Base-by-base conservation (phyloP, 2,797 vertebrate genomes). In the Nannoperca obscura region DNA sequence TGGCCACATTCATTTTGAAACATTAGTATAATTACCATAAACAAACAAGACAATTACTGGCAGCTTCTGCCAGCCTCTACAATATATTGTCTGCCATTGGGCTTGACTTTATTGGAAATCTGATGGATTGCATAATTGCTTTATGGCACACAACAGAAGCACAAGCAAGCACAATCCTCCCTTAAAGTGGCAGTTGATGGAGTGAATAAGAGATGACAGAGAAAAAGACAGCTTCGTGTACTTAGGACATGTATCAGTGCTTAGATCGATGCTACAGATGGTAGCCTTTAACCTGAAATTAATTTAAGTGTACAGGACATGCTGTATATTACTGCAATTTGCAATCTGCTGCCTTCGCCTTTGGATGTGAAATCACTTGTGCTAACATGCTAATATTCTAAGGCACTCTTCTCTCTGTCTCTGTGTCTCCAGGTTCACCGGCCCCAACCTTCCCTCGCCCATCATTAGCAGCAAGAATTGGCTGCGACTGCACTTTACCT, bases 391-490 rank as follows among this genome's bases (percentile, higher is more conserved):
- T 57, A 68, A 67, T 66, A 54, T 54, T 67, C 20, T 5, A 34
- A 64, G 1, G 0, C 11, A 15, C 11, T 76, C 15, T 14, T 54
- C 32, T 69, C 20, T 90, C 72, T 74, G 1, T 73, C 5, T 77
- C 12, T 58, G 20, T 86, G 42, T 86, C 76, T 75, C 0, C 95
- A 99, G 98, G 98, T 98, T 99, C 90, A 99, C 97, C 0, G 98
- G 98, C 60, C 96, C 95, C 81, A 98, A 97, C 91, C 95, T 99
- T 70, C 98, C 98, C 0, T 97, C 98, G 1, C 98, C 98, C 0
- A 97, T 99, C 69, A 99, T 99, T 92, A 99, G 98, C 96, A 99
- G 97, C 68, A 99, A 99, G 83, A 99, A 99, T n/a, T 99, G 98
- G 98, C 96, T 99, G 20, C 91, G 98, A 9, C 96, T 99, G 40